These are phyloP conservation scores for Pentamera pediparva DNA, from an alignment of 53 echinoderm and acorn worm genomes.

Conservation along the genomic window DNA sequence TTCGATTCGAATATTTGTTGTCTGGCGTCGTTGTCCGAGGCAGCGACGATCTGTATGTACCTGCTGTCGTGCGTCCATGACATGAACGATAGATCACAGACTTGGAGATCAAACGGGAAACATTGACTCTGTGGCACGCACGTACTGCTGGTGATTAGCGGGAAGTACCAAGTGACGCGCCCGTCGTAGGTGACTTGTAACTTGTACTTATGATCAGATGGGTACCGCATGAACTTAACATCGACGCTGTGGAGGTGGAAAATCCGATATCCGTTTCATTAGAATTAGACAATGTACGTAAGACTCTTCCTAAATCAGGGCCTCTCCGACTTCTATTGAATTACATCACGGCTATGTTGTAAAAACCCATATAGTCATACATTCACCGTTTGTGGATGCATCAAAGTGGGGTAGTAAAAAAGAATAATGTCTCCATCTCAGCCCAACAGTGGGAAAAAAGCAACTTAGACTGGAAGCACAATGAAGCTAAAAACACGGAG, in stretches of 20 bases:
- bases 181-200: neutral
- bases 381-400: no score
- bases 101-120: constrained; percentile 24
- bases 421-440: no score
- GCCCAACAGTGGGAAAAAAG: no score
- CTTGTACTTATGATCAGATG: neutral
- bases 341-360: no score
- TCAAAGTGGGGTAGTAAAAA: no score
- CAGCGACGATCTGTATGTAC: neutral
- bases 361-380: no score
- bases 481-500: no score
- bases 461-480: no score
- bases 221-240: constrained; percentile 8
- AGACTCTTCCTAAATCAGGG: no score
- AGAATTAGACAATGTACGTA: no score
- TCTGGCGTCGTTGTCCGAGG: neutral
- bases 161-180: constrained; percentile 8
- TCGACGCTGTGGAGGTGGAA: constrained; percentile 3
- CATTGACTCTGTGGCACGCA: neutral
- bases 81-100: constrained; percentile 11
- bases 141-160: neutral
- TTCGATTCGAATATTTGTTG: constrained; percentile 4
- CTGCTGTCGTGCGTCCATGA: constrained; percentile 5
- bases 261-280: no score
- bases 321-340: no score